Evolutionary conservation across 2,113 vertebrate species (phyloP).

Genomic region (Callithrix jacchus): DNA sequence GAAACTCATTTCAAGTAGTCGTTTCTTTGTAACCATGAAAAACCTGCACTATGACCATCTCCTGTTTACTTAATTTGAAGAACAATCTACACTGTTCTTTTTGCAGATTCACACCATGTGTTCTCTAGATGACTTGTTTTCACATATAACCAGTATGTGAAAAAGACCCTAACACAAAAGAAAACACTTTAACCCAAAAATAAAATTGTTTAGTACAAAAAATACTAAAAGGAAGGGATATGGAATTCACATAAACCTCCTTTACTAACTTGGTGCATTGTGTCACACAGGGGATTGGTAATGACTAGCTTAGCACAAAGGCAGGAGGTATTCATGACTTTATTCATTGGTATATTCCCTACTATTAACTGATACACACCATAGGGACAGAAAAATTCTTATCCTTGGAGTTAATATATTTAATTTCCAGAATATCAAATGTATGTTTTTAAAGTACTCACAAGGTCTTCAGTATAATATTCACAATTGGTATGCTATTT

Average conservation of each 20-base stretch:
- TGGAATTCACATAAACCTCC: not conserved
- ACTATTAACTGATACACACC: not conserved
- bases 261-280: not conserved
- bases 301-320: not conserved
- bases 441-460: not conserved
- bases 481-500: not conserved
- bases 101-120: not conserved
- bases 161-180: not conserved
- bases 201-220: not conserved
- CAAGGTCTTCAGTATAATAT: not conserved
- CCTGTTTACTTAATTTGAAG: not conserved
- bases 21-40: not conserved
- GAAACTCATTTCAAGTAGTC: not conserved
- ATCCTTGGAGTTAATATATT: not conserved
- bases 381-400: not conserved
- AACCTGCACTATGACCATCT: not conserved
- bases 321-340: not conserved
- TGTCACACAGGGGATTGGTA: not conserved
- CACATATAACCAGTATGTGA: not conserved
- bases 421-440: conserved; percentile 12
- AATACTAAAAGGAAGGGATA: not conserved
- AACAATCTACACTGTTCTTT: not conserved
- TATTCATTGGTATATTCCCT: not conserved
- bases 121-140: not conserved
- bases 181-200: not conserved